These are phyloP conservation scores for Batillaria attramentaria DNA, from an alignment of 1,140 invertebrate species.

Conservation along the genomic window DNA sequence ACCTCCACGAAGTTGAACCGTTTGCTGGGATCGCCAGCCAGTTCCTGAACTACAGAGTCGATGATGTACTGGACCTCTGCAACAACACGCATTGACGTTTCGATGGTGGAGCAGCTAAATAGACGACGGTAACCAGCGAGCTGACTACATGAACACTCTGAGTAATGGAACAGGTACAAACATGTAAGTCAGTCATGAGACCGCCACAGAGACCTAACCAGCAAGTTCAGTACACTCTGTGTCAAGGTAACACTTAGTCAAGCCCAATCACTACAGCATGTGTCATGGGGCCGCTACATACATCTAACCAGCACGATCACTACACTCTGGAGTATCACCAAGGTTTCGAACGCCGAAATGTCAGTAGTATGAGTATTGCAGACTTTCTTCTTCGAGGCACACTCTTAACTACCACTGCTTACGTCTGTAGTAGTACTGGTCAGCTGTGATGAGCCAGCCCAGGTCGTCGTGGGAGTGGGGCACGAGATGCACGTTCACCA, in stretches of 20 bases:
- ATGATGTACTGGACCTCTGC: constrained; percentile 82
- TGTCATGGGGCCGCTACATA: too few species aligned
- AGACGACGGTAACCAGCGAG: not conserved
- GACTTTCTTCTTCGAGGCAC: too few species aligned
- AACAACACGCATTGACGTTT: too few species aligned
- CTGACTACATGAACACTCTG: not conserved
- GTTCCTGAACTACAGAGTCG: constrained; percentile 87
- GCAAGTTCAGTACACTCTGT: too few species aligned
- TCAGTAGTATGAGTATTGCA: too few species aligned
- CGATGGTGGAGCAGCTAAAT: not conserved
- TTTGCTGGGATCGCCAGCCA: constrained; percentile 81
- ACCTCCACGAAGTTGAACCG: constrained; percentile 82
- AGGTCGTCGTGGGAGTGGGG: constrained; percentile 87
- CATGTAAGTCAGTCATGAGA: constrained; percentile 94
- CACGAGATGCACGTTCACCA: constrained; percentile 78
- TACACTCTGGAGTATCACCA: too few species aligned
- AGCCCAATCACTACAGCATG: too few species aligned
- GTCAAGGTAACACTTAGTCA: too few species aligned
- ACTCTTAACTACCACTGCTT: constrained; percentile 88
- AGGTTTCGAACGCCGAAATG: too few species aligned
- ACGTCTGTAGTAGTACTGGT: constrained; percentile 81
- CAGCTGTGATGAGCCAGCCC: constrained; percentile 92
- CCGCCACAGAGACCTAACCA: too few species aligned
- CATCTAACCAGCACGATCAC: too few species aligned
- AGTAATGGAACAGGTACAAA: constrained; percentile 80